Evolutionary conservation across 2,113 vertebrate genomes (phyloP).

Genomic region (Gulo gulo): DNA sequence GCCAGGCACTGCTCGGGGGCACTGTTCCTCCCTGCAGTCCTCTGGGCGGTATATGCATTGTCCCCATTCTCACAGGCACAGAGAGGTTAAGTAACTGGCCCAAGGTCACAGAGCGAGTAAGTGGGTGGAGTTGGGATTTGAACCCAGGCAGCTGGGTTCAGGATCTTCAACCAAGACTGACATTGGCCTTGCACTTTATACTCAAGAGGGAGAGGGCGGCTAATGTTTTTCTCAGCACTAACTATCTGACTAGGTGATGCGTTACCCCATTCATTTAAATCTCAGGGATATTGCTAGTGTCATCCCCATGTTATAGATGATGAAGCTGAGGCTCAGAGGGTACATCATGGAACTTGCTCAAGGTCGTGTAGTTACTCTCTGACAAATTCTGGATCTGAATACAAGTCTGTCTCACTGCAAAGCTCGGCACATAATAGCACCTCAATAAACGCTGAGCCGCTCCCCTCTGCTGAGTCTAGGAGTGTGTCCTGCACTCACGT

Average conservation of each 20-base stretch:
- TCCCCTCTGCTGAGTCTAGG: background rate
- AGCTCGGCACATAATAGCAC: background rate
- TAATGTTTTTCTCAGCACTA: background rate
- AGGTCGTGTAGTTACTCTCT: accelerated
- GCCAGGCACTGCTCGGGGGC: background rate
- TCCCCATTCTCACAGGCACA: background rate
- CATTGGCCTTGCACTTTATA: background rate
- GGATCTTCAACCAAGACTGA: background rate
- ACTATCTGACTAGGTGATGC: background rate
- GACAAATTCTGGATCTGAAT: background rate
- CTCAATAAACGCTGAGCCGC: background rate
- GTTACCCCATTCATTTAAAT: background rate
- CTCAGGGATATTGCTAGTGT: background rate
- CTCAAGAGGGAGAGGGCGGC: background rate
- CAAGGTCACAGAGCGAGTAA: background rate
- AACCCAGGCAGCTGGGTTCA: background rate
- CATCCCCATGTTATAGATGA: background rate
- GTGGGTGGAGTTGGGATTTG: background rate
- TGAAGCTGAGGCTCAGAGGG: background rate
- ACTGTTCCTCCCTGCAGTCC: background rate
- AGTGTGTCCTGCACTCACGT: background rate
- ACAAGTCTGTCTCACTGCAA: background rate
- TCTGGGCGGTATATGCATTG: accelerated
- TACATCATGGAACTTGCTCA: background rate
- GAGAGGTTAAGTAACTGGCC: background rate